phyloP scores from a whole-genome alignment of 1,140 invertebrate genomes.

The Drosophila fuyamai region DNA sequence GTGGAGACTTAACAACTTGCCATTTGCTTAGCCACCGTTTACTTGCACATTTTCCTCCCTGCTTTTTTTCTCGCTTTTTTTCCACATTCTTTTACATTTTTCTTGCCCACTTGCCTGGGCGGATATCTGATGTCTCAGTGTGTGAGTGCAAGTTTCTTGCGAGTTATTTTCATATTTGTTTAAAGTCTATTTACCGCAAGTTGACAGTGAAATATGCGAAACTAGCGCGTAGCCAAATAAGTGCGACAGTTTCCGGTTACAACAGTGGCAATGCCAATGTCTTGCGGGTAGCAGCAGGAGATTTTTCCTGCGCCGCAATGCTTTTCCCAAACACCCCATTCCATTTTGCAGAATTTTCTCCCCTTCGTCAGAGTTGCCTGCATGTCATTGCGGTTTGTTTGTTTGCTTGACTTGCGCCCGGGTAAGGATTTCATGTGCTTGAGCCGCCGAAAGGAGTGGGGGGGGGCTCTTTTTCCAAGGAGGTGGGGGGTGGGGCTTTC shows the following conservation, averaged over 20 bases:
- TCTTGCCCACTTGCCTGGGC: constrained; percentile 45
- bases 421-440: constrained; percentile 83
- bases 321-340: background rate
- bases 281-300: constrained; percentile 51
- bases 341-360: constrained; percentile 23
- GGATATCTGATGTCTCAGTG: constrained; percentile 23
- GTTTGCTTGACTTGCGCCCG: constrained; percentile 80
- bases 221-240: constrained; percentile 83
- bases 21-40: constrained; percentile 76
- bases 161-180: constrained; percentile 83
- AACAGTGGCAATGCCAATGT: constrained; percentile 77
- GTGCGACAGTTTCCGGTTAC: constrained; percentile 83
- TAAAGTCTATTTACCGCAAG: constrained; percentile 83
- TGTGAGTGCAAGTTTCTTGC: constrained; percentile 54
- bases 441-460: constrained; percentile 32
- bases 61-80: constrained; percentile 10
- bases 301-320: constrained; percentile 41
- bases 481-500: background rate
- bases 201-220: constrained; percentile 83
- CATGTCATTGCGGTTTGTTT: constrained; percentile 83
- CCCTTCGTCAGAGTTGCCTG: constrained; percentile 51
- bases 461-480: background rate
- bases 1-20: constrained; percentile 72
- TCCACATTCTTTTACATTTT: constrained; percentile 62
- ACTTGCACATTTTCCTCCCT: constrained; percentile 68